phyloP scores from a whole-genome alignment of 2,888 invertebrate species.

The Odontocolon sp. region DNA sequence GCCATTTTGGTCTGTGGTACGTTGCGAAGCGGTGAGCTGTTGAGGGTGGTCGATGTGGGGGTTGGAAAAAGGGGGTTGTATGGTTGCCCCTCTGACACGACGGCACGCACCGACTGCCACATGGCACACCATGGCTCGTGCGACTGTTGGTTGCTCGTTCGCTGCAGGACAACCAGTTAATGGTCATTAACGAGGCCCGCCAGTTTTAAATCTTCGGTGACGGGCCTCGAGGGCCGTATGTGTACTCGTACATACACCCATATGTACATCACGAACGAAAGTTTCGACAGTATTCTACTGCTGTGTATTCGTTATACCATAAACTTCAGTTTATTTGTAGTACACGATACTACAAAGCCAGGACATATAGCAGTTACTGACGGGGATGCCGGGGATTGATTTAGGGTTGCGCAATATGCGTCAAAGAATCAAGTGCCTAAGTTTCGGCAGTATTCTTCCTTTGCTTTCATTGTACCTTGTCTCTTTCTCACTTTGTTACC shows the following conservation, averaged over 20 bases:
- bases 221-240: constrained; percentile 58
- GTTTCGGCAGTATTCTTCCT: constrained; percentile 14
- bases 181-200: constrained; percentile 75
- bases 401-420: constrained; percentile 62
- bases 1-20: constrained; percentile 49
- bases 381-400: constrained; percentile 52
- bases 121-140: constrained; percentile 44
- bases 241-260: background rate
- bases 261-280: no score
- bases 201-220: constrained; percentile 76
- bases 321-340: constrained; percentile 21
- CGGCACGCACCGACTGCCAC: constrained; percentile 52
- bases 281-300: background rate
- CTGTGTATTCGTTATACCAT: constrained; percentile 12
- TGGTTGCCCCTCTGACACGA: constrained; percentile 46
- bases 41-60: constrained; percentile 55
- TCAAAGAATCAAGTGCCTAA: constrained; percentile 48
- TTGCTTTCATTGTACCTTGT: background rate
- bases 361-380: no score
- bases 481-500: background rate
- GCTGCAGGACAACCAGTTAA: constrained; percentile 74
- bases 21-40: constrained; percentile 39
- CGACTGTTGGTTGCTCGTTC: constrained; percentile 46
- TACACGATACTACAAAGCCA: background rate
- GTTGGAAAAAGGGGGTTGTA: constrained; percentile 40